phyloP scores from a whole-genome alignment of 2,113 vertebrate species.

The Mormoops blainvillei region DNA sequence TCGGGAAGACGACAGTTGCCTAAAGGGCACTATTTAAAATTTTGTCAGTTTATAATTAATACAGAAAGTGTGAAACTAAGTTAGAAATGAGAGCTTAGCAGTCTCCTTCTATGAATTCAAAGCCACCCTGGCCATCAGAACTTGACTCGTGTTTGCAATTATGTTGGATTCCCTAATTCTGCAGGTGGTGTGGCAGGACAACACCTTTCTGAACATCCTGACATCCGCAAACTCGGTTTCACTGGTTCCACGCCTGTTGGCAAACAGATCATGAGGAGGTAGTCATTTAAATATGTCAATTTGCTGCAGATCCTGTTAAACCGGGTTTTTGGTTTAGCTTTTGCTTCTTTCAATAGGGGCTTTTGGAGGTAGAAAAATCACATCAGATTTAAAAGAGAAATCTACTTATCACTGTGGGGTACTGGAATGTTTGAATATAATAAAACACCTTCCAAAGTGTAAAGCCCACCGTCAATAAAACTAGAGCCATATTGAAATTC shows the following conservation, averaged over 20 bases:
- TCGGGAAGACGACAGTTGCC: background rate
- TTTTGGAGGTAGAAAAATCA: background rate
- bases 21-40: background rate
- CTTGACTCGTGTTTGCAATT: background rate
- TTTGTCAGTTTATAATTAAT: background rate
- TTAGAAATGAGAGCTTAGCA: background rate
- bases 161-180: background rate
- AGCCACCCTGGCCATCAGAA: background rate
- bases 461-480: background rate
- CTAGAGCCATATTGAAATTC: background rate
- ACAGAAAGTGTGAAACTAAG: background rate
- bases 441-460: background rate
- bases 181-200: slow-evolving; percentile 83
- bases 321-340: background rate
- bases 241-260: slow-evolving; percentile 86
- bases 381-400: background rate
- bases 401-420: background rate
- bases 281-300: background rate
- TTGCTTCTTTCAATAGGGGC: background rate
- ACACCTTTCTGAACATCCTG: slow-evolving; percentile 84
- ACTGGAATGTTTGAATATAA: background rate
- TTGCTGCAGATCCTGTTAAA: background rate
- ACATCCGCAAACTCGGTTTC: slow-evolving; percentile 87
- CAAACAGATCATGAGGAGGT: slow-evolving; percentile 91
- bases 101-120: background rate